phyloP scores from a whole-genome alignment of 2,113 vertebrate species.

The Paedocypris sp. region DNA sequence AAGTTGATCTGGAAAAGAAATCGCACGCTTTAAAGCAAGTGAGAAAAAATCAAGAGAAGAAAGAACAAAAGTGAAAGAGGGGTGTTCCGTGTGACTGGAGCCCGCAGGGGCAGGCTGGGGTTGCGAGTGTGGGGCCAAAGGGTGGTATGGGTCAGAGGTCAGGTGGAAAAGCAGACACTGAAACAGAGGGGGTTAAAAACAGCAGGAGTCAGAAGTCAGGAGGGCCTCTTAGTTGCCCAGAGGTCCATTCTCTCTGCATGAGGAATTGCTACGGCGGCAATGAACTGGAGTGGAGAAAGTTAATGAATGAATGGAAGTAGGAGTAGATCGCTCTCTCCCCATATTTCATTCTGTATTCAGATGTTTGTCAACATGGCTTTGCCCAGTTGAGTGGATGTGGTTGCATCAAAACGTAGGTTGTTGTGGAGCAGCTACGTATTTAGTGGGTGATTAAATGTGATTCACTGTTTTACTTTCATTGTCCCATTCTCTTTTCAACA shows the following conservation, averaged over 20 bases:
- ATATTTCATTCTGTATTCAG: conserved; percentile 26
- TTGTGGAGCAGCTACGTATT: no score
- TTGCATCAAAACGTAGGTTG: no score
- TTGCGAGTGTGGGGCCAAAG: neutral
- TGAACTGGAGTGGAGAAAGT: neutral
- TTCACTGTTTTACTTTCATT: no score
- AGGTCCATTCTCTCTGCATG: conserved; percentile 42
- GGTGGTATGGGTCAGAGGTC: conserved; percentile 45
- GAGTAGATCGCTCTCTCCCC: neutral
- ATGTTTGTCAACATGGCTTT: neutral
- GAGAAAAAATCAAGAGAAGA: neutral
- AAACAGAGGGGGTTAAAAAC: conserved; percentile 55
- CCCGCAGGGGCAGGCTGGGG: conserved; percentile 11
- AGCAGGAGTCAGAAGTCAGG: conserved; percentile 51
- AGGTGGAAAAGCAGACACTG: conserved; percentile 52
- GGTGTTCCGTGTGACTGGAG: conserved; percentile 50
- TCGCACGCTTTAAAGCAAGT: neutral
- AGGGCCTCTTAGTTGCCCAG: conserved; percentile 39
- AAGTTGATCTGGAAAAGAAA: neutral
- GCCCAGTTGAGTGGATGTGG: neutral
- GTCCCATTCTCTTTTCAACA: no score
- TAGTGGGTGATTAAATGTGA: no score
- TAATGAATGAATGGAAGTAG: conserved; percentile 24
- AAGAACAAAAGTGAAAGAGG: conserved; percentile 21
- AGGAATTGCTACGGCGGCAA: conserved; percentile 25